Evolutionary conservation across 2,888 invertebrate genomes (phyloP), one percentile per base, ranked within the genome.

Genomic region (Morpho helenor): DNA sequence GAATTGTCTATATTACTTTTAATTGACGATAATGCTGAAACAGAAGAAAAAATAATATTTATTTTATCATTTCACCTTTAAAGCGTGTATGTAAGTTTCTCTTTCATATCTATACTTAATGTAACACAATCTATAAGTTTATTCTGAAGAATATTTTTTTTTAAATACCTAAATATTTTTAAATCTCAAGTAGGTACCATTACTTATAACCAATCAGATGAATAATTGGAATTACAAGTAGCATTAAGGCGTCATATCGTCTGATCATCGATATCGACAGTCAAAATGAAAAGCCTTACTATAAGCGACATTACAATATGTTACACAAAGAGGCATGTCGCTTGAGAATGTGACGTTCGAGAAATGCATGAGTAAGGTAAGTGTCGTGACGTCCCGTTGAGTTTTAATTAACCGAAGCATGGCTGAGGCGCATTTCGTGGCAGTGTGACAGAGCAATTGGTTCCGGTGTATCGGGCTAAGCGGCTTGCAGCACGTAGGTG

Each of bases 11-110:
- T 94, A 90, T 94, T 94, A 84, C 95, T 94, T 91, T 96, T 95
- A 95, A 96, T 96, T 82, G 96, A 96, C 92, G 95, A 96, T 91
- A 96, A 95, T 84, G 96, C 96, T 96, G 94, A 49, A 94, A 94
- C 77, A 85, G 84, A 58, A 76, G 65, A 72, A 67, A 69, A 66
- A 48, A 22, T 44, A 49, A 57, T 10, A 31, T 52, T 61, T 59
- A 59, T 49, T 57, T 61, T 59, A 4, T 7, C 42, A 46, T 43
- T 31, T 31, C 3, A 31, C 3, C 3, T 1, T 31, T 31, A 31
- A 31, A 31, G 31, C 31, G 31, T 31, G 31, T 31, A 5, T 31
- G 31, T 31, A 0, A 31, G 3, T 31, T 31, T 31, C 31, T 31
- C 3, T 31, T 31, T 31, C 31, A 3, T 31, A 5, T 31, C 31